Percentiles rank a stretch among this genome's conserved stretches.
These are phyloP conservation scores for Peromyscus melanophrys DNA, from an alignment of 2,797 vertebrate genomes.

Conservation along the genomic window DNA sequence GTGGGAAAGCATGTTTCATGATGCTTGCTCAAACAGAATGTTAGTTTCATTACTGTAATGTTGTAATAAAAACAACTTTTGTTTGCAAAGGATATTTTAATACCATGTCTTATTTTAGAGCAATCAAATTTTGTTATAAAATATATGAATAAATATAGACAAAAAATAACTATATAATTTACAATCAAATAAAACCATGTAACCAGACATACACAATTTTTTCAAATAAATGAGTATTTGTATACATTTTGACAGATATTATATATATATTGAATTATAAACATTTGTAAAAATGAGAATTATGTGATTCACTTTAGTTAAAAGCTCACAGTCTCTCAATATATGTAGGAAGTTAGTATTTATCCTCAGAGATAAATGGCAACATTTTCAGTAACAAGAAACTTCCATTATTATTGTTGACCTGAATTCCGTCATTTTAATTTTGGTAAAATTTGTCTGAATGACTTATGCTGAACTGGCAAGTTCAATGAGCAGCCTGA, in stretches of 20 bases:
- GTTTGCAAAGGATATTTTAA: slow-evolving; percentile 6
- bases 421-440: slow-evolving; percentile 10
- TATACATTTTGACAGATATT: not conserved
- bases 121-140: not conserved
- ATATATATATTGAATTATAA: not conserved
- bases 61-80: slow-evolving; percentile 21
- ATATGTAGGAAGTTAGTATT: not conserved
- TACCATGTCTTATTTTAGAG: not conserved
- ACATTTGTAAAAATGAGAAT: not conserved
- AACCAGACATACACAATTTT: not conserved
- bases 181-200: slow-evolving; percentile 25
- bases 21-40: slow-evolving; percentile 57
- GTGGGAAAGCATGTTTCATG: slow-evolving; percentile 50
- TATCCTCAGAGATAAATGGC: not conserved
- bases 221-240: not conserved
- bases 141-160: not conserved
- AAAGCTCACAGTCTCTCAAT: not conserved
- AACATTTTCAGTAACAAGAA: not conserved
- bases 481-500: not conserved
- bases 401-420: not conserved
- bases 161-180: slow-evolving; percentile 14
- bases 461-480: not conserved
- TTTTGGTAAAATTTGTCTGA: not conserved
- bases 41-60: not conserved
- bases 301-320: not conserved